Percentiles rank a stretch among this genome's conserved stretches.
phyloP scores from a whole-genome alignment of 2,888 invertebrate genomes.

The Ptychoptera albimana region DNA sequence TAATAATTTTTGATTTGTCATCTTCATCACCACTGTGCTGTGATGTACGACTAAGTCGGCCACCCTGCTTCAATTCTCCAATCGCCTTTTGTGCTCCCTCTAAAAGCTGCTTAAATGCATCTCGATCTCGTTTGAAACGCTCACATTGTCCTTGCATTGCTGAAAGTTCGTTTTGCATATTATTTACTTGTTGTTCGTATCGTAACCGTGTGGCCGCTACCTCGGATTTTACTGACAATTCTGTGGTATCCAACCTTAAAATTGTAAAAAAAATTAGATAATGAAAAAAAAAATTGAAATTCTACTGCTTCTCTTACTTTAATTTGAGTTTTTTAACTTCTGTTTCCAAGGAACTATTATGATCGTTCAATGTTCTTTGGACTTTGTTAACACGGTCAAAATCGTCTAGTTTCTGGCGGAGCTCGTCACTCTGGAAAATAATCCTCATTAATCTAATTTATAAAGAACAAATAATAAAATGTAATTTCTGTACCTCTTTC shows the following conservation, averaged over 20 bases:
- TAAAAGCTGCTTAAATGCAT: constrained; percentile 78
- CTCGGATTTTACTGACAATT: constrained; percentile 61
- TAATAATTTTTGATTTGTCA: constrained; percentile 50
- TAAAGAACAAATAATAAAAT: not conserved
- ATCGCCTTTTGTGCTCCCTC: constrained; percentile 76
- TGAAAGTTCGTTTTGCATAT: constrained; percentile 67
- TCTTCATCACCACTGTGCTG: constrained; percentile 65
- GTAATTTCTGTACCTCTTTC: constrained; percentile 34
- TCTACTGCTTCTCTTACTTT: constrained; percentile 26
- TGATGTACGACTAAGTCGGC: constrained; percentile 42
- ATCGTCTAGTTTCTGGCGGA: constrained; percentile 65
- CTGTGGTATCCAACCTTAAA: constrained; percentile 41
- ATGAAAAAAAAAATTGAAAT: no score
- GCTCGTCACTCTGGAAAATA: constrained; percentile 52
- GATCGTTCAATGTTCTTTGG: constrained; percentile 60
- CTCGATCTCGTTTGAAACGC: constrained; percentile 73
- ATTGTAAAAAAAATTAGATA: not conserved
- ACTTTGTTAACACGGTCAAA: constrained; percentile 72
- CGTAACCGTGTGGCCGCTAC: constrained; percentile 64
- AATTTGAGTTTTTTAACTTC: constrained; percentile 55
- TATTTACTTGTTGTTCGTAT: constrained; percentile 69
- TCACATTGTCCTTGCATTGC: constrained; percentile 51
- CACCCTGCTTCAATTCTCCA: constrained; percentile 50
- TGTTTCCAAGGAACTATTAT: constrained; percentile 55
- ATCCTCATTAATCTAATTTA: not conserved